Evolutionary conservation across 2,113 vertebrate genomes (phyloP).

Genomic region (Scomber japonicus): DNA sequence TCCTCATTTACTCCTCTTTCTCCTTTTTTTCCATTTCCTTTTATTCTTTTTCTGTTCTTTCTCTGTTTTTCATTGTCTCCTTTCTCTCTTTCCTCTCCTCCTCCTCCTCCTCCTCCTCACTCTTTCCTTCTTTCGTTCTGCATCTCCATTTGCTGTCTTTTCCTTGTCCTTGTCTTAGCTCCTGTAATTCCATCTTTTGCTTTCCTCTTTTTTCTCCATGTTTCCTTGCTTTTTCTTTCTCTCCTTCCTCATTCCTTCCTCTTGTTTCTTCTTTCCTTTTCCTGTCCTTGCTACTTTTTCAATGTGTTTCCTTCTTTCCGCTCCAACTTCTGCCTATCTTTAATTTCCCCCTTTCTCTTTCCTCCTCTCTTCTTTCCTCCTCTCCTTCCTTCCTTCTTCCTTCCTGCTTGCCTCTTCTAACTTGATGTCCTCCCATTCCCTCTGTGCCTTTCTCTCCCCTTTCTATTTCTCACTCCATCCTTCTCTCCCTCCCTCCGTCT

Average conservation of each 20-base stretch:
- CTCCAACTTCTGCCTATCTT: not conserved
- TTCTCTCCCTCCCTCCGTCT: not conserved
- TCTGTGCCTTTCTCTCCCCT: not conserved
- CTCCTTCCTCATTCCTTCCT: too few species aligned
- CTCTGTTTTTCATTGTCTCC: not conserved
- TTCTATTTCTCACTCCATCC: not conserved
- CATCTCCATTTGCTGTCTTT: too few species aligned
- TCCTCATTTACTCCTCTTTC: not conserved
- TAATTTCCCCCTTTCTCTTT: too few species aligned
- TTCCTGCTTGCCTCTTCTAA: not conserved
- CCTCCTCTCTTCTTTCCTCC: not conserved
- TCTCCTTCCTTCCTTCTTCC: not conserved
- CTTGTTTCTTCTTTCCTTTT: too few species aligned
- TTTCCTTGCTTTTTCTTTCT: not conserved
- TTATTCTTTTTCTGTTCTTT: not conserved
- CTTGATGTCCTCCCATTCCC: not conserved
- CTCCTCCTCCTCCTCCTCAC: not conserved
- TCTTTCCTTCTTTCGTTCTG: too few species aligned
- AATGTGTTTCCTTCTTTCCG: too few species aligned
- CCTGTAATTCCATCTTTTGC: not conserved
- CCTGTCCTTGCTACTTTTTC: too few species aligned
- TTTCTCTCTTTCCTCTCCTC: not conserved
- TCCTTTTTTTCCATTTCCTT: not conserved
- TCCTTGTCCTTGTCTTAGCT: not conserved
- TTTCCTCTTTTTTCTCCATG: too few species aligned